phyloP scores from a whole-genome alignment of 53 echinoderm and acorn worm genomes.

The Holothuria leucospilota region DNA sequence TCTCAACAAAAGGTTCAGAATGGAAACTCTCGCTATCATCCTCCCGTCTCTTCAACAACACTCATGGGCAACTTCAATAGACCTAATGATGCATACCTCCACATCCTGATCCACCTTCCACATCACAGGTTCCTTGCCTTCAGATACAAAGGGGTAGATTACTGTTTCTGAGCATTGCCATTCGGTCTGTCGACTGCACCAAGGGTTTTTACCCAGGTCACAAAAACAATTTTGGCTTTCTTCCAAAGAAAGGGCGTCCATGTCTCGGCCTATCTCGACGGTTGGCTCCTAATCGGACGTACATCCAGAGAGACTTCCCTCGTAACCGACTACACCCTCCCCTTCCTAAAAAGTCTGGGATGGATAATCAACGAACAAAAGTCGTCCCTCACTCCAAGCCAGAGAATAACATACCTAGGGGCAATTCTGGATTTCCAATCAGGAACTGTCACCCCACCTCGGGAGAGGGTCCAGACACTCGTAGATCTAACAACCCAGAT shows the following conservation, averaged over 20 bases:
- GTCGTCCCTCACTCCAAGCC: slow-evolving; percentile 17
- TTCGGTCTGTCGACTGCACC: slow-evolving; percentile 65
- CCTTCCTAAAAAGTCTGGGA: not conserved
- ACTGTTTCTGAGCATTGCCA: slow-evolving; percentile 44
- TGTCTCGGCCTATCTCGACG: slow-evolving; percentile 55
- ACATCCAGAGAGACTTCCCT: not conserved
- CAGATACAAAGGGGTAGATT: not conserved
- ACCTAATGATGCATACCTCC: slow-evolving; percentile 40
- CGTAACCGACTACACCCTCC: not conserved
- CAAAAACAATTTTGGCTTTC: slow-evolving; percentile 19
- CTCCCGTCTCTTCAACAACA: slow-evolving; percentile 13
- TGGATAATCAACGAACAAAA: slow-evolving; percentile 45
- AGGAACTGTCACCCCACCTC: no score
- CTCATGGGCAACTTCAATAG: slow-evolving; percentile 38
- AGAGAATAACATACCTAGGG: not conserved
- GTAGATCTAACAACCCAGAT: no score
- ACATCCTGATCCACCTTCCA: slow-evolving; percentile 11
- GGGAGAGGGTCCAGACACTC: no score
- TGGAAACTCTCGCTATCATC: slow-evolving; percentile 28
- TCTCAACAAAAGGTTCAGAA: slow-evolving; percentile 31
- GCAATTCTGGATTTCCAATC: not conserved
- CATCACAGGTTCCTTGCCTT: not conserved
- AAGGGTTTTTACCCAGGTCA: slow-evolving; percentile 59
- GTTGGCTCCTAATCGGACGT: slow-evolving; percentile 51
- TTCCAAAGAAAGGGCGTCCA: slow-evolving; percentile 27